These are phyloP conservation scores for Dioctria rufipes DNA, from an alignment of 2,888 invertebrate genomes.

Conservation along the genomic window DNA sequence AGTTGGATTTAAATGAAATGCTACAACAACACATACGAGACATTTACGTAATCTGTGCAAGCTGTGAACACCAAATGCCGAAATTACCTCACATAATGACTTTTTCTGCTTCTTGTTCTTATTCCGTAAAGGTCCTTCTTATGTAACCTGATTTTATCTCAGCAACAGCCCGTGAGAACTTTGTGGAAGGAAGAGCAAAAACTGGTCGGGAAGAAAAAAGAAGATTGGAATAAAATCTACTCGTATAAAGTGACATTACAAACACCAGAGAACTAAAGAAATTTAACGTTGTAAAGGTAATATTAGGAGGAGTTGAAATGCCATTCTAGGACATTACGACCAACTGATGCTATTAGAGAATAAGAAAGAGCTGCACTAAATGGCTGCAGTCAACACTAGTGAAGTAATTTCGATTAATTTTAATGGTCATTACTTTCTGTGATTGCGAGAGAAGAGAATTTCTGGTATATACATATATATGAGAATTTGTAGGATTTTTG, in stretches of 20 bases:
- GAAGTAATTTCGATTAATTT: slow-evolving; percentile 35
- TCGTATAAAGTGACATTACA: slow-evolving; percentile 27
- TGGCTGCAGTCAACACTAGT: slow-evolving; percentile 19
- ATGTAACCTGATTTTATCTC: slow-evolving; percentile 12
- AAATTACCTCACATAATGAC: slow-evolving; percentile 49
- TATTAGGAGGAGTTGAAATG: slow-evolving; percentile 18
- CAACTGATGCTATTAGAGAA: slow-evolving; percentile 35
- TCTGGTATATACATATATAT: not conserved
- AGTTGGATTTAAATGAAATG: slow-evolving; percentile 50
- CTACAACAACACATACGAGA: slow-evolving; percentile 46
- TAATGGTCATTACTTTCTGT: not conserved
- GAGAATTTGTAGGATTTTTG: not conserved
- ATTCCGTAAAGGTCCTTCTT: not conserved
- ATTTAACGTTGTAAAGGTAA: slow-evolving; percentile 26
- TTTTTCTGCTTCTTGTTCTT: slow-evolving; percentile 37
- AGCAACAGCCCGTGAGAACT: not conserved
- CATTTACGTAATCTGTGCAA: slow-evolving; percentile 48
- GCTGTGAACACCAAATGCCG: slow-evolving; percentile 49
- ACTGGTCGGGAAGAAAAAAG: slow-evolving; percentile 10
- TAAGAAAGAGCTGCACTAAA: not conserved
- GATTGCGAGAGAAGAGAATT: not conserved
- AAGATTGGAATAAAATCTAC: slow-evolving; percentile 21
- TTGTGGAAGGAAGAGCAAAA: slow-evolving; percentile 11
- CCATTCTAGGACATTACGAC: slow-evolving; percentile 21
- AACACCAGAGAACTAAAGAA: slow-evolving; percentile 4